Conservation (phyloP, 1,140 invertebrate genomes). For the Lucilia sericata region DNA sequence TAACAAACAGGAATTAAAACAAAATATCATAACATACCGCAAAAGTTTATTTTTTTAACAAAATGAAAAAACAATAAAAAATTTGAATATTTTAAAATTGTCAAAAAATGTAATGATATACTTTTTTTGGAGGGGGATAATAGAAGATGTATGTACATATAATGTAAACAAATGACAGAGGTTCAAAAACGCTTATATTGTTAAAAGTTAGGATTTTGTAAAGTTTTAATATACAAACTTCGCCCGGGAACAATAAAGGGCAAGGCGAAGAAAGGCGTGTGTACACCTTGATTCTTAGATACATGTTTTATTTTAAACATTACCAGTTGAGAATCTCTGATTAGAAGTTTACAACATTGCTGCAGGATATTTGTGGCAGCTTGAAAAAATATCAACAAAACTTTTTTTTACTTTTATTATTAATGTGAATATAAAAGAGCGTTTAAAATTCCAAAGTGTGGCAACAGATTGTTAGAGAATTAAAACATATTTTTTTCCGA, state of each 20-base stretch:
- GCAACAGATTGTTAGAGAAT: slow-evolving; percentile 35
- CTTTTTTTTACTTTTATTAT: slow-evolving; percentile 20
- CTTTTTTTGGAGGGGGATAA: not conserved
- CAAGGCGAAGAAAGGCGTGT: too few relatives aligned
- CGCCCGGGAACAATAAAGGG: too few relatives aligned
- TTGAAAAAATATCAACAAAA: slow-evolving; percentile 12
- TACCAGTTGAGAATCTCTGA: not conserved
- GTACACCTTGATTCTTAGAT: too few relatives aligned
- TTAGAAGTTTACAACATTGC: not conserved
- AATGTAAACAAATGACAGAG: not conserved
- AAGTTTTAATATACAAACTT: too few relatives aligned
- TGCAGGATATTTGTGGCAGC: slow-evolving; percentile 13
- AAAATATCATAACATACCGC: not conserved
- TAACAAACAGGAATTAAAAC: not conserved
- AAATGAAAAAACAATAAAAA: slow-evolving; percentile 49
- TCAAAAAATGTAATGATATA: not conserved
- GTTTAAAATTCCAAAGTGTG: slow-evolving; percentile 25
- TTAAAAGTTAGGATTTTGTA: too few relatives aligned
- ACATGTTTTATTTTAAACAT: not conserved
- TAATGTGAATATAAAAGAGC: slow-evolving; percentile 47
- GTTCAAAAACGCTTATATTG: not conserved
- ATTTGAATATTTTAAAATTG: slow-evolving; percentile 5
- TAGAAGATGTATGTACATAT: not conserved
- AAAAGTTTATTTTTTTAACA: slow-evolving; percentile 46
- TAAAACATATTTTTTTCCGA: slow-evolving; percentile 31